Conservation (phyloP, 2,797 vertebrate genomes). For the Loris lydekkerianus region DNA sequence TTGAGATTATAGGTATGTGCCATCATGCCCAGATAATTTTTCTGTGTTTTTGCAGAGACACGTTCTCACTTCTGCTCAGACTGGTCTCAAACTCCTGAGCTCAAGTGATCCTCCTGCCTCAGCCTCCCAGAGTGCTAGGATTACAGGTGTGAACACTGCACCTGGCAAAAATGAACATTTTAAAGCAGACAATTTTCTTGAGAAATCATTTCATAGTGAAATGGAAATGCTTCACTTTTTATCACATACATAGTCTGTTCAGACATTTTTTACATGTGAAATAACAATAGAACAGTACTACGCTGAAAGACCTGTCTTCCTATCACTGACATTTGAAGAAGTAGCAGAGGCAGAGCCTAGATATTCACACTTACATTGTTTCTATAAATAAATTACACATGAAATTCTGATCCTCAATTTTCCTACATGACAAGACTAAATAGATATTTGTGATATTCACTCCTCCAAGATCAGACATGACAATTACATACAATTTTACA, state of each 20-base stretch:
- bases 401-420: slow-evolving; percentile 22
- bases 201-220: slow-evolving; percentile 54
- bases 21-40: too few species aligned
- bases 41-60: too few species aligned
- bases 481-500: not conserved
- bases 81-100: too few species aligned
- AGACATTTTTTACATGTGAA: not conserved
- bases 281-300: not conserved
- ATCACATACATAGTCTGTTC: slow-evolving; percentile 7
- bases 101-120: too few species aligned
- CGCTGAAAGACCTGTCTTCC: not conserved
- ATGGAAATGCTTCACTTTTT: not conserved
- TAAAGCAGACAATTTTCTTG: not conserved
- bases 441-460: not conserved
- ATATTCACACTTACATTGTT: not conserved
- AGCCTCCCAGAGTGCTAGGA: too few species aligned
- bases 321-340: not conserved
- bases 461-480: not conserved
- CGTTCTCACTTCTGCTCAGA: too few species aligned
- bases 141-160: too few species aligned
- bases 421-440: not conserved
- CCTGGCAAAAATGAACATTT: not conserved
- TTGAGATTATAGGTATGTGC: too few species aligned
- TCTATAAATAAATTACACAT: not conserved
- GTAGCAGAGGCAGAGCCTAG: not conserved